These are phyloP conservation scores for Dorcus parallelipipedus DNA, from an alignment of 2,888 invertebrate genomes.

Conservation along the genomic window DNA sequence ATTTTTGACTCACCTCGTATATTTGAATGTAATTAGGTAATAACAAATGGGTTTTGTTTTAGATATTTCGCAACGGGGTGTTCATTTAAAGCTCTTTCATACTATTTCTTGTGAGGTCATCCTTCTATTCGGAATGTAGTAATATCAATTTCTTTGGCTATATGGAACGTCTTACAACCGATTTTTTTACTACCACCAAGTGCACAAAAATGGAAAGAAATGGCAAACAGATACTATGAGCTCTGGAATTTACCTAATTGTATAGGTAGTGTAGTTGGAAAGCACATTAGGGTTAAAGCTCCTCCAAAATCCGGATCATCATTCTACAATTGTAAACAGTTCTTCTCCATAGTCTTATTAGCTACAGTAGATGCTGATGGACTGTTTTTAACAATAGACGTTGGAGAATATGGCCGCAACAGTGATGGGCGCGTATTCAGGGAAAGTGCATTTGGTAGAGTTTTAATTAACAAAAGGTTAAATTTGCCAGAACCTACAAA, in stretches of 20 bases:
- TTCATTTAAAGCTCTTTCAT: not conserved
- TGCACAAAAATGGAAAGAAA: constrained; percentile 1
- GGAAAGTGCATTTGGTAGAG: too few species aligned
- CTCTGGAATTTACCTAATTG: constrained; percentile 5
- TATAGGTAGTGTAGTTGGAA: not conserved
- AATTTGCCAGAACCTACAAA: too few species aligned
- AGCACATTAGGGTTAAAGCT: not conserved
- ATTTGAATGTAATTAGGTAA: too few species aligned
- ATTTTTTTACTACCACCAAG: not conserved
- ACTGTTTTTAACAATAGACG: constrained; percentile 1
- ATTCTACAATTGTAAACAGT: too few species aligned
- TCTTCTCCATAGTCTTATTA: not conserved
- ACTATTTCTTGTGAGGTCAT: not conserved
- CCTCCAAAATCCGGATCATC: not conserved
- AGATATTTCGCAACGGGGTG: not conserved
- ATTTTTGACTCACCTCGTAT: too few species aligned
- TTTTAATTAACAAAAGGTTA: too few species aligned
- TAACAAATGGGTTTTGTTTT: too few species aligned
- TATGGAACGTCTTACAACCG: constrained; percentile 2
- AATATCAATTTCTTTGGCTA: not conserved
- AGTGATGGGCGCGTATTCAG: constrained; percentile 5
- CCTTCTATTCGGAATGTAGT: not conserved
- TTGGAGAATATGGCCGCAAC: constrained; percentile 1
- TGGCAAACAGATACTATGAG: constrained; percentile 1
- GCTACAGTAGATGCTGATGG: constrained; percentile 1